phyloP scores from a whole-genome alignment of 2,888 invertebrate genomes.

The Plemyria rubiginata region DNA sequence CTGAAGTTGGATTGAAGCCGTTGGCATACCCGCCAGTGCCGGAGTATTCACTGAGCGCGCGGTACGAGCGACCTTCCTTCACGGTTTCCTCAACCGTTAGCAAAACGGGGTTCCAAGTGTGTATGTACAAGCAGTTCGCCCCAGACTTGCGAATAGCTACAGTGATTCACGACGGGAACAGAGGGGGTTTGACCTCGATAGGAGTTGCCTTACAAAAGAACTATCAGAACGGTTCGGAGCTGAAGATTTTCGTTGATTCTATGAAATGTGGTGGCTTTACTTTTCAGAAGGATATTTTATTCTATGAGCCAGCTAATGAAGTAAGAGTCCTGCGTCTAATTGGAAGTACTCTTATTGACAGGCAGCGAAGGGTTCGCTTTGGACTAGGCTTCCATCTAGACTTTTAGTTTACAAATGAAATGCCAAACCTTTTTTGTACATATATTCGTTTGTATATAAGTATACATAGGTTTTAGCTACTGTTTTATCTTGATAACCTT shows the following conservation, averaged over 20 bases:
- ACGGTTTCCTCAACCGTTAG: constrained; percentile 69
- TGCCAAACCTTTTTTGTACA: constrained; percentile 61
- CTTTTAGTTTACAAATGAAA: constrained; percentile 53
- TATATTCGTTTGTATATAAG: constrained; percentile 81
- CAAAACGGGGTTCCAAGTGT: constrained; percentile 68
- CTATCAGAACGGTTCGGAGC: constrained; percentile 65
- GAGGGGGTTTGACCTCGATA: constrained; percentile 58
- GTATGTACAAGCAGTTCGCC: constrained; percentile 69
- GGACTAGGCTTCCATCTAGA: constrained; percentile 76
- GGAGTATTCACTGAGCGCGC: constrained; percentile 68
- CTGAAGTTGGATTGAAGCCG: constrained; percentile 67
- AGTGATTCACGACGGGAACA: constrained; percentile 63
- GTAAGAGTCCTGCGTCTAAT: constrained; percentile 65
- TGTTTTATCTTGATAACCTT: constrained; percentile 67
- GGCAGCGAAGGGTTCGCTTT: constrained; percentile 68
- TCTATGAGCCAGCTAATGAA: constrained; percentile 66
- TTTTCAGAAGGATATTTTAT: constrained; percentile 69
- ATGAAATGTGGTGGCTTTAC: constrained; percentile 77
- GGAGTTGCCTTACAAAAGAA: constrained; percentile 71
- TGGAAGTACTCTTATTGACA: constrained; percentile 72
- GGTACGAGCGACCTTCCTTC: constrained; percentile 63
- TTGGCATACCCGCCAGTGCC: constrained; percentile 59
- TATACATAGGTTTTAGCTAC: constrained; percentile 83
- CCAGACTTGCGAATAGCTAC: constrained; percentile 69
- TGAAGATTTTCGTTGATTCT: constrained; percentile 77